Evolutionary conservation across 1,140 invertebrate species (phyloP).

Genomic region (Drosophila melanogaster): Release_6_plus_ISO1_MT NC_004354.4:12894501-12895000

Average conservation of each 20-base stretch:
- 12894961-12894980: too few relatives aligned
- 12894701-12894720: conserved; percentile 61
- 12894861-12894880: too few relatives aligned
- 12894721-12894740: neutral
- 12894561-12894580: conserved; percentile 9
- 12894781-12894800: neutral
- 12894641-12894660: conserved; percentile 82
- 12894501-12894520: conserved; percentile 20
- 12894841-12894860: neutral
- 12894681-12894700: conserved; percentile 82
- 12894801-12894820: neutral
- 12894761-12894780: neutral
- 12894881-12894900: too few relatives aligned
- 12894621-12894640: conserved; percentile 81
- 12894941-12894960: too few relatives aligned
- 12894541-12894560: conserved; percentile 15
- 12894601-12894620: conserved; percentile 66
- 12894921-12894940: too few relatives aligned
- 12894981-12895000: neutral
- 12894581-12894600: conserved; percentile 13
- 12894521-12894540: conserved; percentile 22
- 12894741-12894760: conserved; percentile 13
- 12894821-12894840: neutral
- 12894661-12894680: conserved; percentile 78
- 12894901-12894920: too few relatives aligned